Percentiles rank a stretch among this genome's conserved stretches.
Evolutionary conservation across 2,113 vertebrate species (phyloP).

Genomic region (Tinamus guttatus): DNA sequence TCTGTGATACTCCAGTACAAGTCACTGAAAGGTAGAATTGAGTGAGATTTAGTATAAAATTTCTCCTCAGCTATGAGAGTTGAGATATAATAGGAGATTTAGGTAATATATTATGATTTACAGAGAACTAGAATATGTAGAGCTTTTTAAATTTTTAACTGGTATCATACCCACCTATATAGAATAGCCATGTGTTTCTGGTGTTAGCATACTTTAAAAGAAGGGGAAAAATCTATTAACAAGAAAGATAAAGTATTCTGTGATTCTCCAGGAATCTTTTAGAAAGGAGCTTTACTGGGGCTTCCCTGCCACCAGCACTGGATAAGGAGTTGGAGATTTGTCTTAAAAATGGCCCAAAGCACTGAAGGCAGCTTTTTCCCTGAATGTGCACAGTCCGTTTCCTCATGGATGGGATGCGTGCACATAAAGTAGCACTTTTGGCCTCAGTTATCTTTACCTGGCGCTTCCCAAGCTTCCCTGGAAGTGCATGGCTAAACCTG

Average conservation of each 20-base stretch:
- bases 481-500: fast-evolving
- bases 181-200: background rate
- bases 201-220: background rate
- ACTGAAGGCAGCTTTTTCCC: background rate
- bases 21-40: background rate
- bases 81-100: background rate
- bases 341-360: background rate
- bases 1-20: background rate
- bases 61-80: background rate
- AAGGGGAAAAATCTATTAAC: background rate
- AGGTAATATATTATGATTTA: no score
- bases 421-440: background rate
- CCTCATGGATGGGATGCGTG: background rate
- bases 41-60: background rate
- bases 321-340: background rate
- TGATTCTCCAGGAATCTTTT: background rate
- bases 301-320: background rate
- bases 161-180: background rate
- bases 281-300: background rate
- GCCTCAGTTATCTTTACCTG: fast-evolving
- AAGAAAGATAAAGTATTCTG: background rate
- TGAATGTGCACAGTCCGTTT: background rate
- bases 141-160: background rate
- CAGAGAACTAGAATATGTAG: background rate
- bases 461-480: fast-evolving